Conservation (phyloP, 2,888 invertebrate species). For the Xestia c-nigrum region DNA sequence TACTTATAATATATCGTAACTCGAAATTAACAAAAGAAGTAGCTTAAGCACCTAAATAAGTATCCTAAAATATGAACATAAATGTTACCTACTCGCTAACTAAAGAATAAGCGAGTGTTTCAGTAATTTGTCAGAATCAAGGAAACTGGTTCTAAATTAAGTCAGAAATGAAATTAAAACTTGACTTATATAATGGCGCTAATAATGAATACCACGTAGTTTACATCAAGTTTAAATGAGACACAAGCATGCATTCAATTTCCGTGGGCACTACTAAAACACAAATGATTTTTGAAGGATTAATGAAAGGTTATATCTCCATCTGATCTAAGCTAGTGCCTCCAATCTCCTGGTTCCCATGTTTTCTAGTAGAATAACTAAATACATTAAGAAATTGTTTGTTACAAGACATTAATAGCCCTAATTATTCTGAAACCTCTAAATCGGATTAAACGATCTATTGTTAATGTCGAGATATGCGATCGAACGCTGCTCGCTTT, state of each 20-base stretch:
- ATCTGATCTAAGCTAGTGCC: not conserved
- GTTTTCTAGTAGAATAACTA: constrained; percentile 2
- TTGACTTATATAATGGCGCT: not conserved
- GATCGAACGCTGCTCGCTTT: constrained; percentile 49
- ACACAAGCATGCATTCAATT: not conserved
- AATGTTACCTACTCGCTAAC: not conserved
- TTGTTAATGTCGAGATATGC: constrained; percentile 53
- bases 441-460: constrained; percentile 49
- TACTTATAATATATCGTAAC: not conserved
- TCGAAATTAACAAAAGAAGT: not conserved
- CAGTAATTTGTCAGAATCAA: constrained; percentile 12
- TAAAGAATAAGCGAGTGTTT: not conserved
- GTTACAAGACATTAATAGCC: constrained; percentile 28
- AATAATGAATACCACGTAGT: constrained; percentile 6
- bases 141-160: constrained; percentile 25
- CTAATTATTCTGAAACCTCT: constrained; percentile 47
- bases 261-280: not conserved
- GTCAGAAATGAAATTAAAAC: not conserved
- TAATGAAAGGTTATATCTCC: not conserved
- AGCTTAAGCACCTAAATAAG: not conserved
- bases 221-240: constrained; percentile 1
- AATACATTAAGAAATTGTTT: constrained; percentile 23
- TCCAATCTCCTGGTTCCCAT: not conserved
- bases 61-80: constrained; percentile 3
- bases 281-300: not conserved